Evolutionary conservation across 1,140 invertebrate species (phyloP).

Genomic region (Cydia splendana): DNA sequence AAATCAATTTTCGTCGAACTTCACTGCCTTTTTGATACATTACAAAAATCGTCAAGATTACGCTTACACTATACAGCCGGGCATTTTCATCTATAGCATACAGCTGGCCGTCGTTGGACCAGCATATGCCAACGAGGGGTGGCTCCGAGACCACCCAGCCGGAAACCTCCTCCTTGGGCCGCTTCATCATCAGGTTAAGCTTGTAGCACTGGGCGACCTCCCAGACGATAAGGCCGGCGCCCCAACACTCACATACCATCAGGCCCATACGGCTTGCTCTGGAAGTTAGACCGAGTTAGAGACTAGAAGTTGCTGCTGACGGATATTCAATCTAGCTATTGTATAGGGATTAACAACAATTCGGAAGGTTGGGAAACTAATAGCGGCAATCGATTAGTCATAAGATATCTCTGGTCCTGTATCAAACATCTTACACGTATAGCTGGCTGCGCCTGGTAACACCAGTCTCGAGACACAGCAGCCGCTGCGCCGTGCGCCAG

Average conservation of each 20-base stretch:
- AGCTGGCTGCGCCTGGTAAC: slow-evolving; percentile 61
- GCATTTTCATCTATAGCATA: slow-evolving; percentile 65
- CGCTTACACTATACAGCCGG: slow-evolving; percentile 66
- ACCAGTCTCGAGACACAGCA: slow-evolving; percentile 60
- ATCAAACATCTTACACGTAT: slow-evolving; percentile 49
- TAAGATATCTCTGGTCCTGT: background rate
- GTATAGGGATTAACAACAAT: too few relatives aligned
- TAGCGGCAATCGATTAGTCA: background rate
- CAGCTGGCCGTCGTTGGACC: slow-evolving; percentile 69
- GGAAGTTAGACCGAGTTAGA: background rate
- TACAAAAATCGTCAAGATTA: background rate
- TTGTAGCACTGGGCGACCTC: slow-evolving; percentile 73
- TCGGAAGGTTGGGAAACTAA: too few relatives aligned
- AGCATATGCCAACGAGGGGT: slow-evolving; percentile 57
- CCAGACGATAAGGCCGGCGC: slow-evolving; percentile 69
- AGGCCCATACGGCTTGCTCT: slow-evolving; percentile 66
- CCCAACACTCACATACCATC: slow-evolving; percentile 66
- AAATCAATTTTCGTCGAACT: background rate
- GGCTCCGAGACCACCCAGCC: slow-evolving; percentile 61
- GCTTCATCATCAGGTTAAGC: slow-evolving; percentile 59
- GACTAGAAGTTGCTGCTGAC: too few relatives aligned
- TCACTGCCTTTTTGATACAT: background rate
- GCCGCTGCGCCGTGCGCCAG: slow-evolving; percentile 77
- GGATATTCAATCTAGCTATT: too few relatives aligned
- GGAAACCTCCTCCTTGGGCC: slow-evolving; percentile 52